phyloP scores from a whole-genome alignment of 2,888 invertebrate species.

The Onchidella celtica region DNA sequence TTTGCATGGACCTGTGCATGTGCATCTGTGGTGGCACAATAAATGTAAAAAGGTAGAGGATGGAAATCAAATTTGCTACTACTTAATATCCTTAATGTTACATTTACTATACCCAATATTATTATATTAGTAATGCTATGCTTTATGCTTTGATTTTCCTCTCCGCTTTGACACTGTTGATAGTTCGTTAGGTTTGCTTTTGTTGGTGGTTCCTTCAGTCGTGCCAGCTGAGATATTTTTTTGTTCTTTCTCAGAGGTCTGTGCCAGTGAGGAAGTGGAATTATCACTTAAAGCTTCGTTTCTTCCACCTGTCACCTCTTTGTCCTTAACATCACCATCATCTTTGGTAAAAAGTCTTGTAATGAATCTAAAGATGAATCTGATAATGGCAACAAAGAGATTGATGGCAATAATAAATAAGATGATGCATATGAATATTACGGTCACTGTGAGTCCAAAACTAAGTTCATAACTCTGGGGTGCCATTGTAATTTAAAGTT shows the following conservation, averaged over 20 bases:
- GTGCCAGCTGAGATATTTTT: neutral
- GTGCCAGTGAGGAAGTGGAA: neutral
- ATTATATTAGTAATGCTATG: too few species aligned
- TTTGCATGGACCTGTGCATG: too few species aligned
- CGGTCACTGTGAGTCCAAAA: conserved; percentile 47
- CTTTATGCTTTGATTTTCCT: conserved; percentile 1
- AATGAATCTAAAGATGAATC: conserved; percentile 16
- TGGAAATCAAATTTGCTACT: too few species aligned
- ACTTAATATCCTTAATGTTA: too few species aligned
- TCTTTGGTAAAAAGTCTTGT: conserved; percentile 6
- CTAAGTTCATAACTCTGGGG: conserved; percentile 58
- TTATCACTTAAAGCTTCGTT: neutral
- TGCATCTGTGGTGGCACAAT: too few species aligned
- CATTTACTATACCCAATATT: too few species aligned
- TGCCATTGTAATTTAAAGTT: conserved; percentile 39
- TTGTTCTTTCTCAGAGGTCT: neutral
- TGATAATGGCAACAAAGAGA: conserved; percentile 37
- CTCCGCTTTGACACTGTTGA: conserved; percentile 25
- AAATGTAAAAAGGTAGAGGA: too few species aligned
- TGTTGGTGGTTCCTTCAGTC: neutral
- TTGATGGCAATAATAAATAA: conserved; percentile 51
- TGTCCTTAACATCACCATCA: neutral
- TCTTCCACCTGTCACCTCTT: neutral
- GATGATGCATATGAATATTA: conserved; percentile 51
- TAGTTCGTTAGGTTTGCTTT: neutral